Base-by-base conservation (phyloP, 2,113 vertebrate genomes). In the Seriola aureovittata region DNA sequence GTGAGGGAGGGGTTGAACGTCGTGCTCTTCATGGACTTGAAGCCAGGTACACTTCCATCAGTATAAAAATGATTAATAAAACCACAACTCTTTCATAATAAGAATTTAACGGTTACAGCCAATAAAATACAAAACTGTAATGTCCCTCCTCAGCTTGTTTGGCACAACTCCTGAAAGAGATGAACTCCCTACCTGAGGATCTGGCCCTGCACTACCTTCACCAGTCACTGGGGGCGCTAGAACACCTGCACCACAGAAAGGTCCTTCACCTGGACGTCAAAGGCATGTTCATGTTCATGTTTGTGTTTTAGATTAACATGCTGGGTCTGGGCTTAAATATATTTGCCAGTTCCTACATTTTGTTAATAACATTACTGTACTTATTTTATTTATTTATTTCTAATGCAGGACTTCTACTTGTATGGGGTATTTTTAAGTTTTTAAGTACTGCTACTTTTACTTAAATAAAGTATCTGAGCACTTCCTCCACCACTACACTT, bases 221-320 rank as follows among this genome's bases (percentile, higher is more conserved):
- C n/a, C 98, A 99, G 90, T 93, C 96, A 0, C 89, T 99, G 11
- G 96, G 96, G 77, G 98, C 97, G 2, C 93, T 99, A 52, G 95
- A 97, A 55, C 96, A 99, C 93, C 96, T 99, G 84, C 98, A 99
- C n/a, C 91, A 92, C 44, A 96, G 92, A 25, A 94, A 90, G 29
- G 94, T 99, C 81, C 93, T 98, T 8, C 98, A 99, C 52, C 94
- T 98, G 81, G 98, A 99, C 34, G 93, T 99, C 70, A 99, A 99
- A 97, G 98, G 98, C 98, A 11, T 11, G 40, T 8, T 42, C 40
- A 10, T 42, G 40, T 3, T 42, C 40, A 8, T 38, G 38, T 38
- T 38, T 29, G 29, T 29, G 29, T 29, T 29, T 29, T 29, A 29
- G 29, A 29, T 29, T 29, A 29, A 29, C 34, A 36, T 36, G 34